Base-by-base conservation (phyloP, 2,888 invertebrate species). In the Abrostola triplasia region DNA sequence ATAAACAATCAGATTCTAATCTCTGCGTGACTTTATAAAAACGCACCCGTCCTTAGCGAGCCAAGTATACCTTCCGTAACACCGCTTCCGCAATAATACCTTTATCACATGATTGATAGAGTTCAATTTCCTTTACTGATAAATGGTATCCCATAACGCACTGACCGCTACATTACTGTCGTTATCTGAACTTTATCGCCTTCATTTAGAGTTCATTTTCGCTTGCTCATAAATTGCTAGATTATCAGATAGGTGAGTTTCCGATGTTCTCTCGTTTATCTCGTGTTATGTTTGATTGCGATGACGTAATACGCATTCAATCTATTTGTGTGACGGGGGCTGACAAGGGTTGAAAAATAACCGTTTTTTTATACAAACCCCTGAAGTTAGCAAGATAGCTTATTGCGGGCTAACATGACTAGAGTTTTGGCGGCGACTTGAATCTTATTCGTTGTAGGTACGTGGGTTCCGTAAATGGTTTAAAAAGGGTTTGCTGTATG, bases 211-310 rank as follows among this genome's bases (percentile, higher is more conserved):
- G 71, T 65, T 35, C 0, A 5, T 60, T 65, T 70, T 72, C 0
- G 49, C 36, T 62, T 70, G 56, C 35, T 57, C 55, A 40, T 11
- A 50, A 61, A 64, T 68, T 61, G 59, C 40, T 60, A 54, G 56
- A 47, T 59, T 37, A 59, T 71, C 63, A 77, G 68, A 67, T 77
- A 67, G 71, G 65, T 67, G 66, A 71, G 73, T 72, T 80, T 82
- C 77, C 73, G 70, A 79, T 74, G 72, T 63, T 61, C 72, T 76
- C 70, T 80, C 81, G 72, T 85, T 84, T 80, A 86, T 76, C 73
- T 80, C 75, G 77, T 79, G 71, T 67, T 76, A 80, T 67, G 70
- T 77, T 67, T 75, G 59, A 75, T 67, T 69, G 59, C 58, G 61
- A 73, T 84, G 78, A 81, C 76, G 80, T 77, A 73, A 82, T 73